Evolutionary conservation across 2,797 vertebrate genomes (phyloP).

Genomic region (Smutsia temminckii): DNA sequence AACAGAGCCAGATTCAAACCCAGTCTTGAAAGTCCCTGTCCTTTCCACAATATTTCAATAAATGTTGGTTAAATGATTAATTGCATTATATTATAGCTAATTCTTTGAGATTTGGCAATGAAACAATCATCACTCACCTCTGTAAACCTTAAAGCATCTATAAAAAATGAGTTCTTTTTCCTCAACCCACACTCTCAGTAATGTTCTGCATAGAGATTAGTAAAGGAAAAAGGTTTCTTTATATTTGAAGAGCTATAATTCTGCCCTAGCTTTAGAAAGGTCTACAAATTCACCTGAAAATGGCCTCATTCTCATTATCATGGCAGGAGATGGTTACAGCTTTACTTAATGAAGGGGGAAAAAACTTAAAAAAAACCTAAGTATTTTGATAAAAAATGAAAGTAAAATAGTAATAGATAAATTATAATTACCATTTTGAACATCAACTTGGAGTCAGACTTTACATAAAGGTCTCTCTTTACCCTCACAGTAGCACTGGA

Average conservation of each 20-base stretch:
- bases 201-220: constrained; percentile 57
- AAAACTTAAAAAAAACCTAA: background rate
- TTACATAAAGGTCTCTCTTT: background rate
- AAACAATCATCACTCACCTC: constrained; percentile 62
- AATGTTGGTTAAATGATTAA: constrained; percentile 42
- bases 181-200: constrained; percentile 12
- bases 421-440: background rate
- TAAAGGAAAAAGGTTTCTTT: constrained; percentile 28
- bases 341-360: background rate
- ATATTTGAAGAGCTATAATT: constrained; percentile 40
- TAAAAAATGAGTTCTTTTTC: background rate
- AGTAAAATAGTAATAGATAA: background rate
- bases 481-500: background rate
- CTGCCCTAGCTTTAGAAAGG: background rate
- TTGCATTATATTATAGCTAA: constrained; percentile 40
- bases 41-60: background rate
- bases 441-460: background rate
- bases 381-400: background rate
- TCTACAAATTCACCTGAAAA: constrained; percentile 46
- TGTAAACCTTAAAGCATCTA: constrained; percentile 40
- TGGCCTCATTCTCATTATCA: background rate
- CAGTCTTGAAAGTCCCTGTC: background rate
- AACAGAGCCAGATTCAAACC: background rate
- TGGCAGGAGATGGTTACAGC: background rate
- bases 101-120: constrained; percentile 62